Percentiles rank a stretch among this genome's conserved stretches.
Evolutionary conservation across 2,797 vertebrate species (phyloP).

Genomic region (Coreius guichenoti): DNA sequence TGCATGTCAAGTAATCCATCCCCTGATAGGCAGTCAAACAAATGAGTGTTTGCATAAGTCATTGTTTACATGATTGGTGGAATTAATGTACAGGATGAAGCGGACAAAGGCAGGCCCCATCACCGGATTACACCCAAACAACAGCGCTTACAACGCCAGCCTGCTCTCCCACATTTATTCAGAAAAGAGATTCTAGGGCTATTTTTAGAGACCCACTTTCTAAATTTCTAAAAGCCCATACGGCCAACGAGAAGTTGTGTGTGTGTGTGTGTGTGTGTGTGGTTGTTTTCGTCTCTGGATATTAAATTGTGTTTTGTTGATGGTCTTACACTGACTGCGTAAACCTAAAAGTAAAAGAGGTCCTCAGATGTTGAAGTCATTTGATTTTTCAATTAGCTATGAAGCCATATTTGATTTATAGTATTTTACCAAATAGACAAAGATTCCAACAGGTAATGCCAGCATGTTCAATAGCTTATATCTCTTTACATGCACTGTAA

Average conservation of each 20-base stretch:
- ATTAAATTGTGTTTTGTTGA: not conserved
- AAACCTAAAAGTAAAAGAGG: not conserved
- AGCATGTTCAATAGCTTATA: not conserved
- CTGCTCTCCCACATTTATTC: slow-evolving; percentile 30
- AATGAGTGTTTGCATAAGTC: slow-evolving; percentile 52
- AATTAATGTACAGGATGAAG: slow-evolving; percentile 51
- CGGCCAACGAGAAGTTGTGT: slow-evolving; percentile 8
- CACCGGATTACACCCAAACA: slow-evolving; percentile 54
- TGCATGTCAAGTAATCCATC: slow-evolving; percentile 56
- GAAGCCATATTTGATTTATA: not conserved
- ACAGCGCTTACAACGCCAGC: slow-evolving; percentile 32
- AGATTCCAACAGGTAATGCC: not conserved
- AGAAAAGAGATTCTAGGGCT: slow-evolving; percentile 50
- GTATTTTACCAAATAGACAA: not conserved
- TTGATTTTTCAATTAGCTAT: slow-evolving; percentile 1
- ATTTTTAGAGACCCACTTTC: slow-evolving; percentile 58
- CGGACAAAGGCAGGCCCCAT: slow-evolving; percentile 24
- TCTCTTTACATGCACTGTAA: not conserved
- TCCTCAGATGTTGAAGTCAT: not conserved
- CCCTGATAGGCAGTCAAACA: slow-evolving; percentile 49
- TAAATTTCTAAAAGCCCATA: slow-evolving; percentile 17
- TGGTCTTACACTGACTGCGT: not conserved
- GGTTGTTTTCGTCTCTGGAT: not conserved
- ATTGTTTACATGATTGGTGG: slow-evolving; percentile 47
- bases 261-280: not conserved